A percentile compares a stretch with the other conserved stretches of the same genome.
phyloP scores from a whole-genome alignment of 2,113 vertebrate species.

The Progne subis region DNA sequence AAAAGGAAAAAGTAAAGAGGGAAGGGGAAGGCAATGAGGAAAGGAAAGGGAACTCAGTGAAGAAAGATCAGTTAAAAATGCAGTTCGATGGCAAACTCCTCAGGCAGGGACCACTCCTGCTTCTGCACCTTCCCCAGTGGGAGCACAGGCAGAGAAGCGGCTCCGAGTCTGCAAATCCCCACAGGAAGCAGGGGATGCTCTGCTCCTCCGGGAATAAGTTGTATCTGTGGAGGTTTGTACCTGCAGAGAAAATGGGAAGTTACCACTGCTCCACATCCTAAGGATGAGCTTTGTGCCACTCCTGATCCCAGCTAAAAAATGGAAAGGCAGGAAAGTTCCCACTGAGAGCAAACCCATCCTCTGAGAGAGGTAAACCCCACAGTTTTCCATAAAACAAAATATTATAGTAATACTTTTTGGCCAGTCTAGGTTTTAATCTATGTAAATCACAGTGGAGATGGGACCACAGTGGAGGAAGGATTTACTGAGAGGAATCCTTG shows the following conservation, averaged over 20 bases:
- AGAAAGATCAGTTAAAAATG: accelerated
- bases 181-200: neutral
- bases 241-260: neutral
- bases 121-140: neutral
- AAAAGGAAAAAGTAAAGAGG: neutral
- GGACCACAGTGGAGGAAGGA: neutral
- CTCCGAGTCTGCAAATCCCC: accelerated
- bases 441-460: neutral
- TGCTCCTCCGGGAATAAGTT: neutral
- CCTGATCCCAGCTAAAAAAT: neutral
- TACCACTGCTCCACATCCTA: accelerated
- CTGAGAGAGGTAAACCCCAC: neutral
- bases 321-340: neutral
- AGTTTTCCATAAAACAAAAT: neutral
- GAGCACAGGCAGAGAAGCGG: neutral
- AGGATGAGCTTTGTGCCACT: neutral
- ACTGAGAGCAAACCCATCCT: neutral
- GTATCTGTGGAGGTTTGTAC: accelerated
- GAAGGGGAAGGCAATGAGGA: neutral
- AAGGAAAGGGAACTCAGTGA: neutral
- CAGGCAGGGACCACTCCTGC: accelerated
- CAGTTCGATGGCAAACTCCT: neutral
- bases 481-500: neutral
- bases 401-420: accelerated
- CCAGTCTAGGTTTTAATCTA: neutral